phyloP scores from a whole-genome alignment of 2,888 invertebrate genomes.

The Aspidiotus rigidus region DNA sequence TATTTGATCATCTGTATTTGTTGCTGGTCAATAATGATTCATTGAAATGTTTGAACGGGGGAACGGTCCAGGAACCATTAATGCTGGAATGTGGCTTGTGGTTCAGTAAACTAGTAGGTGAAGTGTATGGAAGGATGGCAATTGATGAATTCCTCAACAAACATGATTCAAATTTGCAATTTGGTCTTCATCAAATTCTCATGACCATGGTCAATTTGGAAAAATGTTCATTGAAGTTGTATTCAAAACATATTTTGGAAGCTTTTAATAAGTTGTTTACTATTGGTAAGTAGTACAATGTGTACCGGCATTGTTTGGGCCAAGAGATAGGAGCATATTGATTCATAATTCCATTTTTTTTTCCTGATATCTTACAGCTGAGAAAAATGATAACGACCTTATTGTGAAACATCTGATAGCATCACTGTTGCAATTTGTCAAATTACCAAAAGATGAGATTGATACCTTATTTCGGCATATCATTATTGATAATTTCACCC shows the following conservation, averaged over 20 bases:
- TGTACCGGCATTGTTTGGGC: not conserved
- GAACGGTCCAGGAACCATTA: conserved; percentile 18
- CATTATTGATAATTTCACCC: conserved; percentile 49
- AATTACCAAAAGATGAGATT: conserved; percentile 54
- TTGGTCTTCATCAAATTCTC: conserved; percentile 66
- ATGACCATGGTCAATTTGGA: conserved; percentile 70
- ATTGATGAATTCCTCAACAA: conserved; percentile 64
- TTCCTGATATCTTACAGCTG: conserved; percentile 42
- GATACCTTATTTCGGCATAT: conserved; percentile 59
- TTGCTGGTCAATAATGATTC: conserved; percentile 55
- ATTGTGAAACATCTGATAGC: conserved; percentile 57
- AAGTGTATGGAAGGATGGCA: conserved; percentile 68
- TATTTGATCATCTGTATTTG: conserved; percentile 58
- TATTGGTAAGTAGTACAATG: conserved; percentile 36
- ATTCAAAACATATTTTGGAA: conserved; percentile 67
- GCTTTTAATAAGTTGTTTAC: conserved; percentile 66
- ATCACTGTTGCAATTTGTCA: conserved; percentile 56
- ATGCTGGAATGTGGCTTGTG: conserved; percentile 55
- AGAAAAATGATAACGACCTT: conserved; percentile 54
- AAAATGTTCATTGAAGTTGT: conserved; percentile 52
- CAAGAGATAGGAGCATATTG: not conserved
- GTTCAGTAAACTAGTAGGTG: conserved; percentile 77
- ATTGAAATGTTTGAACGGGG: conserved; percentile 36
- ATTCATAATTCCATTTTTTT: not conserved
- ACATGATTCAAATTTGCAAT: conserved; percentile 49